Evolutionary conservation across 2,797 vertebrate genomes (phyloP), one percentile per base, ranked within the genome.

Genomic region (Psittacula derbiana): DNA sequence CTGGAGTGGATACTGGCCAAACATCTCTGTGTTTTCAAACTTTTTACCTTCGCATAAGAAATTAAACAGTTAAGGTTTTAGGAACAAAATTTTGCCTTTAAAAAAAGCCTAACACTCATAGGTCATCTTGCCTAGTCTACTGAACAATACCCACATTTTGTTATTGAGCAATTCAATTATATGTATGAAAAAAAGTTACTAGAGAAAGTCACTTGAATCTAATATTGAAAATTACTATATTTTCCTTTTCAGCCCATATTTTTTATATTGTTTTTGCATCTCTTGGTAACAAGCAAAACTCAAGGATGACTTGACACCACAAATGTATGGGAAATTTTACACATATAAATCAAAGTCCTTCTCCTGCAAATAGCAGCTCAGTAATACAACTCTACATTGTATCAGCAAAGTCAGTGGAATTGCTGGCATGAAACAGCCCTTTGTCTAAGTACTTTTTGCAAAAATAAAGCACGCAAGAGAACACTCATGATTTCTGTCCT

Each of bases 21-120:
- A 99, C 99, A 99, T 99, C 98, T 99, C 99, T 0, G 99, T 99
- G 97, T 99, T 99, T 97, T 99, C 99, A 98, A 99, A 99, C 94
- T 99, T 99, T 98, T 99, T 99, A 92, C 99, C 99, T 99, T 95
- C 95, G 66, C 30, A 84, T 80, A 33, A 91, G 74, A 96, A 86
- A 90, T 88, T n/a, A 69, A 92, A 91, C n/a, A 94, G 49, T 64
- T 73, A 30, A 23, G 20, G 38, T 50, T 90, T 80, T 13, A 94
- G 31, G 16, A 84, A 88, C 15, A 82, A 95, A 41, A 4, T 46
- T 49, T 60, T 80, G 49, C 13, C 16, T 84, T 52, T 16, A 27
- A 43, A 69, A 80, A 57, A 60, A 5, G 0, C 1, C 8, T 33
- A 78, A 30, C 3, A 66, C 60, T 27, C 24, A 36, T 64, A 46